Conservation (phyloP, 2,888 invertebrate species). For the Dastarcus helophoroides region DNA sequence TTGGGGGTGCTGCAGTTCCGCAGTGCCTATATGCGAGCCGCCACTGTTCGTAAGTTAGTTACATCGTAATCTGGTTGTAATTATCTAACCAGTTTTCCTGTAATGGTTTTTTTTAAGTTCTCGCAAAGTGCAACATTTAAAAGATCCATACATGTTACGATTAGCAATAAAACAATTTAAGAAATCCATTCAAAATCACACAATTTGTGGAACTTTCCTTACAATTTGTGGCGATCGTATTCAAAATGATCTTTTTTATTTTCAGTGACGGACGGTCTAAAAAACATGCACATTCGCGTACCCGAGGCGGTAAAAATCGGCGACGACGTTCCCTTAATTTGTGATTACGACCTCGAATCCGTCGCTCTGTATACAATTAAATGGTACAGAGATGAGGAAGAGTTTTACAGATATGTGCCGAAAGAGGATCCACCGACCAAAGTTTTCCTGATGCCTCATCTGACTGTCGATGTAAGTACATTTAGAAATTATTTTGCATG, state of each 20-base stretch:
- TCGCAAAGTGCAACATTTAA: too few relatives aligned
- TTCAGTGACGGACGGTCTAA: constrained; percentile 29
- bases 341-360: constrained; percentile 43
- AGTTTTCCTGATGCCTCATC: constrained; percentile 38
- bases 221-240: constrained; percentile 1
- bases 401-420: constrained; percentile 45
- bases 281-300: constrained; percentile 34
- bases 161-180: too few relatives aligned
- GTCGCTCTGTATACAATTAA: constrained; percentile 44
- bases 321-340: constrained; percentile 38
- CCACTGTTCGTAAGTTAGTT: too few relatives aligned
- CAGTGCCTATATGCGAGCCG: too few relatives aligned
- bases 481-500: too few relatives aligned
- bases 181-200: too few relatives aligned
- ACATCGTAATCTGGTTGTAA: too few relatives aligned
- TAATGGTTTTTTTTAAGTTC: too few relatives aligned
- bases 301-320: constrained; percentile 40
- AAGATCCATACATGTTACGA: too few relatives aligned
- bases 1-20: too few relatives aligned
- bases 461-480: constrained; percentile 42
- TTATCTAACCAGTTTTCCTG: too few relatives aligned
- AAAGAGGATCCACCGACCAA: constrained; percentile 42
- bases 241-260: constrained; percentile 15
- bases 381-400: constrained; percentile 43
- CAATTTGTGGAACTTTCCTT: not conserved